These are phyloP conservation scores for Pocillopora meandrina DNA, from an alignment of 92 coral and sea anemone genomes.

Conservation along the genomic window DNA sequence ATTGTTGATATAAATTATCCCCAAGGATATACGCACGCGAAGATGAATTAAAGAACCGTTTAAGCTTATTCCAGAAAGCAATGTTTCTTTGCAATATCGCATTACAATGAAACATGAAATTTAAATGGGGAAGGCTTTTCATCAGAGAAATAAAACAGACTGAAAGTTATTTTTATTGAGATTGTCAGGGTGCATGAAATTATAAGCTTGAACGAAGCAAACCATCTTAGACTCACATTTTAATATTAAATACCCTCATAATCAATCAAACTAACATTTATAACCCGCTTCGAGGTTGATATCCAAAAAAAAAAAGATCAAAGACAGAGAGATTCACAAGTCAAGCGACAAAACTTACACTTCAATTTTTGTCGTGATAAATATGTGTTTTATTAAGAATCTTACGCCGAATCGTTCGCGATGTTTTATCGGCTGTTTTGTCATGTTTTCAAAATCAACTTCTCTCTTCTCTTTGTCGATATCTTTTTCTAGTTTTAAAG, in stretches of 20 bases:
- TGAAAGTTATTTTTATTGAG: background rate
- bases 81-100: slow-evolving; percentile 17
- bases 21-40: background rate
- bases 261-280: slow-evolving; percentile 9
- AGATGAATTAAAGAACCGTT: background rate
- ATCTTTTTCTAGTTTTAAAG: background rate
- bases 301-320: background rate
- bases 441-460: background rate
- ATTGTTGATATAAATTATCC: background rate
- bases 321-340: background rate
- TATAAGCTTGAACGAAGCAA: background rate
- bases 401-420: background rate
- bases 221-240: background rate
- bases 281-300: background rate
- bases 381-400: background rate
- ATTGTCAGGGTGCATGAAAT: background rate
- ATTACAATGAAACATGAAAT: slow-evolving; percentile 11
- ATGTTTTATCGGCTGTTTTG: background rate
- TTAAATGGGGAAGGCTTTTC: background rate
- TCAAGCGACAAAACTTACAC: slow-evolving; percentile 1
- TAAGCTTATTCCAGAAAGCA: background rate
- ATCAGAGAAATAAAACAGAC: background rate
- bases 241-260: slow-evolving; percentile 1
- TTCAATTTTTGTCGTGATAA: background rate
- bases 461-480: background rate